Evolutionary conservation across 2,113 vertebrate genomes (phyloP), one percentile per base, ranked within the genome.

Genomic region (Callopanchax toddi): DNA sequence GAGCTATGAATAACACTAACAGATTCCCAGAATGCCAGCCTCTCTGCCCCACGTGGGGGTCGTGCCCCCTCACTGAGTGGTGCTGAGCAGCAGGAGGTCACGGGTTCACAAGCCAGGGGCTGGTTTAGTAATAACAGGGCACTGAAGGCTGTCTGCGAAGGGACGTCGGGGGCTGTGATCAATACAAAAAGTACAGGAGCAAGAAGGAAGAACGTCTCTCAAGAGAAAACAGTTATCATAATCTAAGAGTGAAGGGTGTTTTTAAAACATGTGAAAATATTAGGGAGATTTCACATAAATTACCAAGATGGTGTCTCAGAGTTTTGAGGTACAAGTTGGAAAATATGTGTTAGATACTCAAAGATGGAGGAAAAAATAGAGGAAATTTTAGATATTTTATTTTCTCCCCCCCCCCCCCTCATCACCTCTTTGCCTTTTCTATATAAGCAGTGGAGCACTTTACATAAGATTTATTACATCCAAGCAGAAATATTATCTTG

Each of bases 401-500:
- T 62, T 60, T 69, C 39, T 67, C 37, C n/a, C n/a, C n/a, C n/a
- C 6, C 6, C 29, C 29, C 29, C 29, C 29, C 3, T 9, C 29
- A 60, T 57, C 71, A 82, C 74, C 50, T 76, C 64, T 59, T 57
- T 84, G 69, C 83, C 74, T 67, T 76, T 80, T 78, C 82, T 85
- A 74, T 89, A 89, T 91, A 91, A 86, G 84, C 87, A 43, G 62
- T 81, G 78, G 80, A 91, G 87, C 88, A 92, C 91, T 92, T 92
- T 92, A 92, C 81, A 81, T 94, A 94, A 96, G 95, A 94, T 96
- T 96, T 95, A 96, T 97, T 94, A 95, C 93, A 95, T 94, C 93
- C 92, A 93, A 96, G 95, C 93, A 95, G 94, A 96, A 96, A 94
- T 93, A 97, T 94, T 95, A 95, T 95, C 94, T 91, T 92, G 92